Conservation (phyloP, 2,888 invertebrate genomes). For the Parelbella ahira region DNA sequence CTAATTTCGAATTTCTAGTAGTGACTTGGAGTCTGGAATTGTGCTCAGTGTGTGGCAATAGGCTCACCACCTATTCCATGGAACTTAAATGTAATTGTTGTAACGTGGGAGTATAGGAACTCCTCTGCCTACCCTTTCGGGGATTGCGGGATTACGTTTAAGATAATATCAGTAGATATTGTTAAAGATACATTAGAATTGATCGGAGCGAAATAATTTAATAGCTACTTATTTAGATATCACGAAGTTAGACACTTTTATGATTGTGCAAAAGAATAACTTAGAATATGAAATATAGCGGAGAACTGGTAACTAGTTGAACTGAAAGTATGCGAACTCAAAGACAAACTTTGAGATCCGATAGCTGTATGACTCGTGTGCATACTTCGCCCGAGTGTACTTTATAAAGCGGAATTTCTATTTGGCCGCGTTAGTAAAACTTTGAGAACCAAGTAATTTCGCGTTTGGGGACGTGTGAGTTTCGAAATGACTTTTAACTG, state of each 20-base stretch:
- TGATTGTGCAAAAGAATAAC: conserved; percentile 17
- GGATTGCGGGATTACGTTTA: too few species aligned
- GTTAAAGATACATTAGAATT: too few species aligned
- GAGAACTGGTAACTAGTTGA: neutral
- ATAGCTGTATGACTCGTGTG: conserved; percentile 15
- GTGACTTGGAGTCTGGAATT: too few species aligned
- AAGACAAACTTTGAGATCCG: conserved; percentile 18
- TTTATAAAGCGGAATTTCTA: conserved; percentile 14
- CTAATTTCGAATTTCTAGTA: too few species aligned
- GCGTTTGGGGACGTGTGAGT: neutral
- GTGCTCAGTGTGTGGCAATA: too few species aligned
- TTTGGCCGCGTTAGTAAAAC: conserved; percentile 8
- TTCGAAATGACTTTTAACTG: conserved; percentile 4
- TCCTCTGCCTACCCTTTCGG: too few species aligned
- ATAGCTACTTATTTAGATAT: conserved; percentile 6
- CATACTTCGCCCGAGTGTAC: conserved; percentile 9
- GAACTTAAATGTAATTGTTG: too few species aligned
- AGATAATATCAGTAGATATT: too few species aligned
- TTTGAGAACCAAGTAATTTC: conserved; percentile 8
- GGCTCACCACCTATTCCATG: too few species aligned
- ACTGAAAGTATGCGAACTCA: conserved; percentile 10
- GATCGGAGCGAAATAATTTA: conserved; percentile 9
- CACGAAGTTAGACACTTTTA: neutral
- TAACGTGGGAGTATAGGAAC: too few species aligned
- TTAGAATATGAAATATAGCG: conserved; percentile 7